phyloP scores from a whole-genome alignment of 30 jellyfish, hydroid and myxozoan species.

The Aurelia sp. region DNA sequence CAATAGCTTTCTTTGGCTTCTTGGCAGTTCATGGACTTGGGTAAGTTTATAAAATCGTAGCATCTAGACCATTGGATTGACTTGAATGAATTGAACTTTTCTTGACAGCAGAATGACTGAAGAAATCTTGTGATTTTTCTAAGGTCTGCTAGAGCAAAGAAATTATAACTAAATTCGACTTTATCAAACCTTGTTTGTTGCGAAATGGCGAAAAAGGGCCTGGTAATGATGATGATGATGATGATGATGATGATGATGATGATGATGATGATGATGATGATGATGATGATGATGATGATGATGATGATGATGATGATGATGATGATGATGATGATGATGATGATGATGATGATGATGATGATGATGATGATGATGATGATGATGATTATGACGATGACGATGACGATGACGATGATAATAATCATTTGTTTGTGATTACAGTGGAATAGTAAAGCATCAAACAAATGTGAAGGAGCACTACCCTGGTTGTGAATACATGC shows the following conservation, averaged over 20 bases:
- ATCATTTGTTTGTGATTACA: neutral
- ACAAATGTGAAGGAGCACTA: conserved; percentile 76
- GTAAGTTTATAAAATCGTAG: conserved; percentile 36
- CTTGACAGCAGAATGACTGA: neutral
- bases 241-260: too few relatives aligned
- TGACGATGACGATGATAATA: neutral
- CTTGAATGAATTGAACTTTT: neutral
- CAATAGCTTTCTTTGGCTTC: conserved; percentile 61
- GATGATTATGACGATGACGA: too few relatives aligned
- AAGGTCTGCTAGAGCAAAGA: neutral
- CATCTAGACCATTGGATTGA: neutral
- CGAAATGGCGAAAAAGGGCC: too few relatives aligned
- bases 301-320: too few relatives aligned
- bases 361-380: too few relatives aligned
- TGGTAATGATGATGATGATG: too few relatives aligned
- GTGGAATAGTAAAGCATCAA: conserved; percentile 83
- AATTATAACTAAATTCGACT: neutral
- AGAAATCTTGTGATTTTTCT: neutral
- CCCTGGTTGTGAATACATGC: conserved; percentile 59
- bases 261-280: too few relatives aligned
- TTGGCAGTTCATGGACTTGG: conserved; percentile 87
- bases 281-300: too few relatives aligned
- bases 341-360: too few relatives aligned
- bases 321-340: too few relatives aligned
- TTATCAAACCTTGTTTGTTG: neutral